Conservation (phyloP, 1,140 invertebrate species). For the Drosophila ohnishii region DNA sequence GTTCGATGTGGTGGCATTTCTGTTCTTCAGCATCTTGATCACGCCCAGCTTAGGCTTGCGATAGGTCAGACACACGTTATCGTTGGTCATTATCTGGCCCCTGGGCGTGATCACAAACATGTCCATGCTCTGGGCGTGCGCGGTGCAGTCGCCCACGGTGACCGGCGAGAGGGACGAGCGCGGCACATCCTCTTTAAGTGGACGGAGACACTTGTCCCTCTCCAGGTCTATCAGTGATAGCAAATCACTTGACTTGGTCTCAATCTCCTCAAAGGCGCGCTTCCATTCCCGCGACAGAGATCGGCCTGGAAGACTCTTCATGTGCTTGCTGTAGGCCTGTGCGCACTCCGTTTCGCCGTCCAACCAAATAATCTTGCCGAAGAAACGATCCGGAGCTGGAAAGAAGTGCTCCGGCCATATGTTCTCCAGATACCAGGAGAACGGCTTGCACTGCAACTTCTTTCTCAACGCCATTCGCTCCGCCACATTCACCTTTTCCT, state of each 20-base stretch:
- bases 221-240: constrained; percentile 69
- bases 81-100: constrained; percentile 84
- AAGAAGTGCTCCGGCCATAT: constrained; percentile 96
- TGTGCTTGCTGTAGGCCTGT: constrained; percentile 71
- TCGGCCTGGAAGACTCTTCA: constrained; percentile 70
- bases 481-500: constrained; percentile 66
- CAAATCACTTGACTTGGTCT: constrained; percentile 59
- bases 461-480: constrained; percentile 90
- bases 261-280: constrained; percentile 71
- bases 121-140: constrained; percentile 85
- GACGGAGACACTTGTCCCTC: constrained; percentile 72
- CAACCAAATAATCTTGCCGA: constrained; percentile 88
- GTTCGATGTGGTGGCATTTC: constrained; percentile 72
- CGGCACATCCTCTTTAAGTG: constrained; percentile 59
- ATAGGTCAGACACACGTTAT: constrained; percentile 78
- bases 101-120: constrained; percentile 89
- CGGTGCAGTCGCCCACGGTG: constrained; percentile 83
- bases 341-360: constrained; percentile 72
- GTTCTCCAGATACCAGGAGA: constrained; percentile 98
- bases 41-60: constrained; percentile 60
- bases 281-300: constrained; percentile 70
- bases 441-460: constrained; percentile 92
- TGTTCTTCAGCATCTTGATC: constrained; percentile 64
- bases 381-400: constrained; percentile 91
- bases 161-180: constrained; percentile 84